A percentile compares a stretch with the other conserved stretches of the same genome.
phyloP scores from a whole-genome alignment of 2,888 invertebrate genomes.

The Eupithecia pulchellata region DNA sequence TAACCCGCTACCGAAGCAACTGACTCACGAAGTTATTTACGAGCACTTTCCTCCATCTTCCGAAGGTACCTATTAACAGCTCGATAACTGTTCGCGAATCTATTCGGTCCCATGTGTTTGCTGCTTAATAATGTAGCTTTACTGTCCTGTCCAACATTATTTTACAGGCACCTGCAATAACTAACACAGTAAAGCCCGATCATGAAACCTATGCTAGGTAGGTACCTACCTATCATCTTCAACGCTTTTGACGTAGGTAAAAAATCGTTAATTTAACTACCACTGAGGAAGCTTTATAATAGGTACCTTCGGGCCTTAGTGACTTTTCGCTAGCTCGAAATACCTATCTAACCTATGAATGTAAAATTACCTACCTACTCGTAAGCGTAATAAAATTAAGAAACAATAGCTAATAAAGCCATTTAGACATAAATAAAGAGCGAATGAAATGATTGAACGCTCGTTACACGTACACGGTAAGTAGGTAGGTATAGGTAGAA shows the following conservation, averaged over 20 bases:
- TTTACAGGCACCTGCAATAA: slow-evolving; percentile 29
- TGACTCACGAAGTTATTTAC: slow-evolving; percentile 79
- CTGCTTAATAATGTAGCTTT: slow-evolving; percentile 47
- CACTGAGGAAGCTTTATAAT: no score
- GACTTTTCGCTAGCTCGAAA: slow-evolving; percentile 5
- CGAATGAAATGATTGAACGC: slow-evolving; percentile 30
- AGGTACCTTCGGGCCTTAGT: no score
- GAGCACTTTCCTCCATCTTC: slow-evolving; percentile 62
- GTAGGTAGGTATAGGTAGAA: no score
- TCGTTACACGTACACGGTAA: slow-evolving; percentile 14
- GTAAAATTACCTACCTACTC: slow-evolving; percentile 13
- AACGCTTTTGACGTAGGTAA: no score
- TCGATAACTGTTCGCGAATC: slow-evolving; percentile 57
- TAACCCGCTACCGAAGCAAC: slow-evolving; percentile 59
- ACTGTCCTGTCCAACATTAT: slow-evolving; percentile 47
- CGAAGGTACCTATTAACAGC: slow-evolving; percentile 54
- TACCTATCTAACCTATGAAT: background rate
- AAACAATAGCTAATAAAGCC: slow-evolving; percentile 44
- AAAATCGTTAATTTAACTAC: no score
- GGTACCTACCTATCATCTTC: no score
- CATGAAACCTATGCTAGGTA: no score
- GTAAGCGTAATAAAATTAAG: slow-evolving; percentile 29
- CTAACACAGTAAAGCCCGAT: slow-evolving; percentile 11
- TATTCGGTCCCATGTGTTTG: slow-evolving; percentile 50
- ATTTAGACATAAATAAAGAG: slow-evolving; percentile 44